Conservation (phyloP, 2,797 vertebrate genomes). For the Huso huso region DNA sequence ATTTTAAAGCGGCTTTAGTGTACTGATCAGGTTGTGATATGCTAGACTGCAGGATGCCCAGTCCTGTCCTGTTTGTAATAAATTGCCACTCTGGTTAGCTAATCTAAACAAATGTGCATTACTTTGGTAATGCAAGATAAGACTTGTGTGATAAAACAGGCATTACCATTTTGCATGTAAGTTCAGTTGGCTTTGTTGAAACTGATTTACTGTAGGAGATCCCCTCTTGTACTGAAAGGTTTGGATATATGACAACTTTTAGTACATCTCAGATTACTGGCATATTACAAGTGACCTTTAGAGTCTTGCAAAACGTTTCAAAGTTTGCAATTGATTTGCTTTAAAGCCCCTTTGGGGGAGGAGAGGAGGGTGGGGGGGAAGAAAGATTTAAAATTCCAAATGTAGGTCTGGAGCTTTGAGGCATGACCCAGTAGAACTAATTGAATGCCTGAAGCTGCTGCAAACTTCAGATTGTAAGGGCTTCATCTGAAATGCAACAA, state of each 20-base stretch:
- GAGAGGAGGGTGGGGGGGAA: background rate
- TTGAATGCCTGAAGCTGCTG: conserved; percentile 10
- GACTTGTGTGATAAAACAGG: too few relatives aligned
- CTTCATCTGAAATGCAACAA: too few relatives aligned
- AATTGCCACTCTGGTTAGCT: too few relatives aligned
- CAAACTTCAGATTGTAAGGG: conserved; percentile 13
- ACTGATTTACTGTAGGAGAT: too few relatives aligned
- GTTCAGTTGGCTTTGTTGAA: too few relatives aligned
- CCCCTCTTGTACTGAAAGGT: background rate
- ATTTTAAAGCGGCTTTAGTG: too few relatives aligned
- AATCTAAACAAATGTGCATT: too few relatives aligned
- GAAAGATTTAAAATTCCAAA: conserved; percentile 6
- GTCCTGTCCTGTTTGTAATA: too few relatives aligned
- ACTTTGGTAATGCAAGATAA: too few relatives aligned
- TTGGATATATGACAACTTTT: background rate
- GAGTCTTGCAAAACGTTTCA: background rate
- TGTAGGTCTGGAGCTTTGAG: conserved; percentile 15
- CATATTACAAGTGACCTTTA: background rate
- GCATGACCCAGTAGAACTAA: conserved; percentile 13
- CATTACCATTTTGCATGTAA: too few relatives aligned
- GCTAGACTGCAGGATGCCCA: too few relatives aligned
- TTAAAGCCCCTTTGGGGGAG: background rate
- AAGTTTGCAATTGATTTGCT: conserved; percentile 3
- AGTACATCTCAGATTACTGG: background rate
- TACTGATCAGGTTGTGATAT: too few relatives aligned